A percentile compares a stretch with the other conserved stretches of the same genome.
These are phyloP conservation scores for Pseudomugil gertrudae DNA, from an alignment of 2,797 vertebrate species.

Conservation along the genomic window DNA sequence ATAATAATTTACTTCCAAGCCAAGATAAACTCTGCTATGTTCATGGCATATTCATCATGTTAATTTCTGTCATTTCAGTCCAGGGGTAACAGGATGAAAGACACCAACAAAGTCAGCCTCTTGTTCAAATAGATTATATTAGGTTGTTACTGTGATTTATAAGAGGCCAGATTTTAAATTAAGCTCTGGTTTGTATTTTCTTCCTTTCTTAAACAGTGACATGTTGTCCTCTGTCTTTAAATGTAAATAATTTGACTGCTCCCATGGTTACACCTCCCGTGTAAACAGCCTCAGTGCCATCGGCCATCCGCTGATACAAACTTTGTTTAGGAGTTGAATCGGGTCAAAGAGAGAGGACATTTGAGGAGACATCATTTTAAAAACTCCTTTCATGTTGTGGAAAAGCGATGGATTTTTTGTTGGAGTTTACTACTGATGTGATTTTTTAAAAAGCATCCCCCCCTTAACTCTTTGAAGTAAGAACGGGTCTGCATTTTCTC, in stretches of 20 bases:
- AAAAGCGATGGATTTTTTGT: slow-evolving; percentile 76
- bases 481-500: slow-evolving; percentile 74
- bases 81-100: slow-evolving; percentile 36
- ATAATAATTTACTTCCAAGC: slow-evolving; percentile 50
- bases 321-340: slow-evolving; percentile 57
- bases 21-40: slow-evolving; percentile 38
- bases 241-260: slow-evolving; percentile 73
- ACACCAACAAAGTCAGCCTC: slow-evolving; percentile 8
- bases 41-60: slow-evolving; percentile 33
- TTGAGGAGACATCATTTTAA: slow-evolving; percentile 62
- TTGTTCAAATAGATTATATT: slow-evolving; percentile 25
- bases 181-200: slow-evolving; percentile 26
- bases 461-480: slow-evolving; percentile 79
- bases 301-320: slow-evolving; percentile 55
- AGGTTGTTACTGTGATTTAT: slow-evolving; percentile 36
- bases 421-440: slow-evolving; percentile 79
- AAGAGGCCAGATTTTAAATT: slow-evolving; percentile 23
- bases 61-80: slow-evolving; percentile 31
- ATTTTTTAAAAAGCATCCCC: slow-evolving; percentile 80
- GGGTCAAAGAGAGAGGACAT: slow-evolving; percentile 53
- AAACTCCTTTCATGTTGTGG: slow-evolving; percentile 77
- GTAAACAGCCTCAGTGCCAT: slow-evolving; percentile 60
- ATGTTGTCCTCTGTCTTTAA: slow-evolving; percentile 60
- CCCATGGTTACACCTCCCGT: slow-evolving; percentile 63
- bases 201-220: slow-evolving; percentile 33